These are phyloP conservation scores for Iphiclides podalirius DNA, from an alignment of 2,888 invertebrate species.

Conservation along the genomic window DNA sequence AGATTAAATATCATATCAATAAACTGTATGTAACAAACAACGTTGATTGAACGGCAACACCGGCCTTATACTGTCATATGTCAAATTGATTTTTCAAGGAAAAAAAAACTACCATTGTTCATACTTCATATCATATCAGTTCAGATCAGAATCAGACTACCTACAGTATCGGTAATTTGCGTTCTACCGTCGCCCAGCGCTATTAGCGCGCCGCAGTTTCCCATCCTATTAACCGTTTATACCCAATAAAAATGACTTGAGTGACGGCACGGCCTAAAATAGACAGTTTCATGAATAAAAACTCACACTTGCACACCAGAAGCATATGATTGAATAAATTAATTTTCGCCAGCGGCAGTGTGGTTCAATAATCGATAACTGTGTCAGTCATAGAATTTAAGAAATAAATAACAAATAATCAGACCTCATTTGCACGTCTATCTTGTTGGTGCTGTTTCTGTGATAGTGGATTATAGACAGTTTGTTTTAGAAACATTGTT, in stretches of 20 bases:
- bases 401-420: slow-evolving; percentile 16
- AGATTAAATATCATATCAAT: too few species aligned
- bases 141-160: background rate
- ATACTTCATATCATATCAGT: slow-evolving; percentile 2
- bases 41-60: too few species aligned
- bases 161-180: slow-evolving; percentile 6
- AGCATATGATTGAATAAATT: slow-evolving; percentile 26
- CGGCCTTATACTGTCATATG: background rate
- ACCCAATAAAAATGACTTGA: slow-evolving; percentile 50
- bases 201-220: slow-evolving; percentile 23
- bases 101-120: too few species aligned
- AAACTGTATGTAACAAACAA: too few species aligned
- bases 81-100: slow-evolving; percentile 14
- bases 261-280: slow-evolving; percentile 39
- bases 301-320: slow-evolving; percentile 1
- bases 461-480: slow-evolving; percentile 17
- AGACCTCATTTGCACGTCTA: background rate
- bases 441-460: slow-evolving; percentile 19
- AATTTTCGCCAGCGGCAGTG: slow-evolving; percentile 16
- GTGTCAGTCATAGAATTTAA: slow-evolving; percentile 24
- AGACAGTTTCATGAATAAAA: slow-evolving; percentile 26
- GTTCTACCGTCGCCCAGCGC: background rate
- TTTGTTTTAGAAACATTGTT: slow-evolving; percentile 5
- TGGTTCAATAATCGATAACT: slow-evolving; percentile 26
- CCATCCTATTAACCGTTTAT: slow-evolving; percentile 42